Evolutionary conservation across 2,113 vertebrate genomes (phyloP).

Genomic region (Lepus timidus): DNA sequence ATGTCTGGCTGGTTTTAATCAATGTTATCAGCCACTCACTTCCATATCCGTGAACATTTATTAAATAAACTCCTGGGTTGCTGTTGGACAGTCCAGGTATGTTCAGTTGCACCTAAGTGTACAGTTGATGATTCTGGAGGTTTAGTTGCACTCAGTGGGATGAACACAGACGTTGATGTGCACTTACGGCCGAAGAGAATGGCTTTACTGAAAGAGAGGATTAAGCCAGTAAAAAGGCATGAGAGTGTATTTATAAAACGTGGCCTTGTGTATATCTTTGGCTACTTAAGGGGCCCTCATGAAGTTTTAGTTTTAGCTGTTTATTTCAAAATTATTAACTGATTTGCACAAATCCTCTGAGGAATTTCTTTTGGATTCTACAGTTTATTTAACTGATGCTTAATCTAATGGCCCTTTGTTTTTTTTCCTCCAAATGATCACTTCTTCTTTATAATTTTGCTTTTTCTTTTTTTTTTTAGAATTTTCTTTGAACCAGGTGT

Average conservation of each 20-base stretch:
- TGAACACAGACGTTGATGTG: neutral
- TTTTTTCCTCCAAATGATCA: slow-evolving; percentile 55
- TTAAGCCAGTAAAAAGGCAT: neutral
- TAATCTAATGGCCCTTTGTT: slow-evolving; percentile 80
- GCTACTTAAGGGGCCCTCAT: slow-evolving; percentile 55
- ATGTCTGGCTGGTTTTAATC: slow-evolving; percentile 72
- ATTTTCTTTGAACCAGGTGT: slow-evolving; percentile 74
- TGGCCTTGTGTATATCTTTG: slow-evolving; percentile 48
- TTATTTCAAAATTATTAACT: slow-evolving; percentile 80
- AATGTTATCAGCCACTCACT: slow-evolving; percentile 66
- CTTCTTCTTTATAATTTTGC: slow-evolving; percentile 77
- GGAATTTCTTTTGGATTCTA: slow-evolving; percentile 70
- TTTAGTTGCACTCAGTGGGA: slow-evolving; percentile 53
- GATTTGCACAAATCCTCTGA: slow-evolving; percentile 75
- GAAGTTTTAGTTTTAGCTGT: slow-evolving; percentile 78
- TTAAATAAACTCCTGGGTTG: slow-evolving; percentile 54
- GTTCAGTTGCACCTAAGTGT: slow-evolving; percentile 47
- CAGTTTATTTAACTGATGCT: slow-evolving; percentile 61
- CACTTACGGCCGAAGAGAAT: neutral
- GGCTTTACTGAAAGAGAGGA: slow-evolving; percentile 37
- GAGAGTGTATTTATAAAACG: slow-evolving; percentile 14
- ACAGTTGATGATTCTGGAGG: slow-evolving; percentile 11
- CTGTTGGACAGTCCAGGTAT: slow-evolving; percentile 65
- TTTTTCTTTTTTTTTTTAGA: slow-evolving; percentile 41
- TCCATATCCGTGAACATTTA: slow-evolving; percentile 46